phyloP scores from a whole-genome alignment of 1,140 invertebrate genomes.

The Monomorium pharaonis region DNA sequence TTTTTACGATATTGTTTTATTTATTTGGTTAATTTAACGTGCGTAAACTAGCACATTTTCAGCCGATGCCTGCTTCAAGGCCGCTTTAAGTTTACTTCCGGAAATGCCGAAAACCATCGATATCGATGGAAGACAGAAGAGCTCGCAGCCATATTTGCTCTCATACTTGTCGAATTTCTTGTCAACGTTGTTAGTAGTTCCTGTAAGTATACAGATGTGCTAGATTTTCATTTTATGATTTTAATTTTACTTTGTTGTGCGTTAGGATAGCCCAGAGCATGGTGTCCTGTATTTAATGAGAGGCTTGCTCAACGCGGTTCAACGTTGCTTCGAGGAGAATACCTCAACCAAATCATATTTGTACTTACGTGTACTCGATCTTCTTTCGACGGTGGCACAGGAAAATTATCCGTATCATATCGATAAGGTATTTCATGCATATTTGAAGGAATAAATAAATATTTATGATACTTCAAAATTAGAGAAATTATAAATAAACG shows the following conservation, averaged over 20 bases:
- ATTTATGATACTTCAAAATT: not conserved
- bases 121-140: conserved; percentile 90
- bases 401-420: conserved; percentile 93
- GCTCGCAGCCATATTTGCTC: conserved; percentile 90
- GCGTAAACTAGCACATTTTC: conserved; percentile 67
- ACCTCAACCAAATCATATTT: conserved; percentile 86
- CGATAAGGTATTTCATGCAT: conserved; percentile 87
- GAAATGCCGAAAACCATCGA: conserved; percentile 92
- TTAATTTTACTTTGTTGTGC: conserved; percentile 55
- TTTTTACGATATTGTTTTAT: conserved; percentile 3
- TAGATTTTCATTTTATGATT: conserved; percentile 64
- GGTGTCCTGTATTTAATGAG: conserved; percentile 92
- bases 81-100: conserved; percentile 91
- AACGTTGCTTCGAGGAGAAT: conserved; percentile 89
- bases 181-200: conserved; percentile 93
- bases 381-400: conserved; percentile 90
- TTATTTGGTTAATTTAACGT: conserved; percentile 31
- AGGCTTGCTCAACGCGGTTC: conserved; percentile 90
- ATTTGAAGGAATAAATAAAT: not conserved
- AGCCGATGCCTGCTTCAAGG: conserved; percentile 98
- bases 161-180: conserved; percentile 92
- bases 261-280: conserved; percentile 93
- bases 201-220: conserved; percentile 86
- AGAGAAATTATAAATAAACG: conserved; percentile 9
- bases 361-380: conserved; percentile 90